Percentiles rank a stretch among this genome's conserved stretches.
These are phyloP conservation scores for Brachycybe producta DNA, from an alignment of 2,888 invertebrate species.

Conservation along the genomic window DNA sequence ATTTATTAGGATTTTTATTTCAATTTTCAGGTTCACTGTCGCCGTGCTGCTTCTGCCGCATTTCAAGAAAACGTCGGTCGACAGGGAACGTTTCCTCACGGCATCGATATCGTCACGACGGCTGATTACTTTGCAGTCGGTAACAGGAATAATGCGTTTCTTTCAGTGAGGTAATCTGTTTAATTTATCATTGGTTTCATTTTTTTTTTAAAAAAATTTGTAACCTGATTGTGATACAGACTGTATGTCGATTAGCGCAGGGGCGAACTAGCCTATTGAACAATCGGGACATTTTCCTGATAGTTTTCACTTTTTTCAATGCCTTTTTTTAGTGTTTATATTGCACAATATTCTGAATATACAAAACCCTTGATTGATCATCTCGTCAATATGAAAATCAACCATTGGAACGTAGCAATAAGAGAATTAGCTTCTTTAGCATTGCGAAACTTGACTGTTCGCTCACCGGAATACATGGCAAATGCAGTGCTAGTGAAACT, in stretches of 20 bases:
- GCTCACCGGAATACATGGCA: conserved; percentile 54
- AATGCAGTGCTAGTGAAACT: conserved; percentile 54
- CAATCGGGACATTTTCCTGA: too few species aligned
- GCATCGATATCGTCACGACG: conserved; percentile 86
- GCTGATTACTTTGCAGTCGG: conserved; percentile 94
- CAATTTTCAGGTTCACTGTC: conserved; percentile 60
- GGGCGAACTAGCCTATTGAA: too few species aligned
- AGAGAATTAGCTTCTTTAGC: conserved; percentile 73
- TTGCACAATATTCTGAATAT: conserved; percentile 59
- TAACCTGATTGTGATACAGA: too few species aligned
- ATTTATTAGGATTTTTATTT: neutral
- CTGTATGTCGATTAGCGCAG: too few species aligned
- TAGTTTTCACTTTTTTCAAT: too few species aligned
- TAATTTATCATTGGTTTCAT: conserved; percentile 13
- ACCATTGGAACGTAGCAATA: conserved; percentile 81
- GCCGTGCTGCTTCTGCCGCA: conserved; percentile 92
- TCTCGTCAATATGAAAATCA: conserved; percentile 57
- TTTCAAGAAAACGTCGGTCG: conserved; percentile 98
- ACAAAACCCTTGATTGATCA: conserved; percentile 67
- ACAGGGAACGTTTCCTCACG: conserved; percentile 92
- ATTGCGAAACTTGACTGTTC: conserved; percentile 42
- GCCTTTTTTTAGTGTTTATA: conserved; percentile 33
- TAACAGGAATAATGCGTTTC: conserved; percentile 64
- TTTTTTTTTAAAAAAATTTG: conserved; percentile 4
- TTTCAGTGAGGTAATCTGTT: conserved; percentile 45